phyloP scores from a whole-genome alignment of 1,140 invertebrate genomes.

The Tyrophagus putrescentiae region DNA sequence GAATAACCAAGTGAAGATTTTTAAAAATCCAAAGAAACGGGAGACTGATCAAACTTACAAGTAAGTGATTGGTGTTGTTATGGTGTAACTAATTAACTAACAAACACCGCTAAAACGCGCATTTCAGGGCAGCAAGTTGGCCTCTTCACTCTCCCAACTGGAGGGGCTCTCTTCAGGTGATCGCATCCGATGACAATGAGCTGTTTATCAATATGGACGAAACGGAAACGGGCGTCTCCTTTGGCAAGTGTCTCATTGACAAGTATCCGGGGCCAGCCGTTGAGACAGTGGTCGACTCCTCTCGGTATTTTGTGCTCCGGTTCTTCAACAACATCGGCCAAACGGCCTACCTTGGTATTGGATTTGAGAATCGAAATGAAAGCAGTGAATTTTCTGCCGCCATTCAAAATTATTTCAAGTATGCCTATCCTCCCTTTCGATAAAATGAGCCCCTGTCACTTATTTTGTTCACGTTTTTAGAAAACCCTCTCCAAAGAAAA shows the following conservation, averaged over 20 bases:
- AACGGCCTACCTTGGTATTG: slow-evolving; percentile 89
- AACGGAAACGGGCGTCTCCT: slow-evolving; percentile 76
- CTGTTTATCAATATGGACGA: slow-evolving; percentile 88
- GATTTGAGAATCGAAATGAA: slow-evolving; percentile 86
- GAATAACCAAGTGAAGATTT: too few relatives aligned
- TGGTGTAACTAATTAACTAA: too few relatives aligned
- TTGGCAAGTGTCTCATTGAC: slow-evolving; percentile 95
- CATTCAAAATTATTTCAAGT: slow-evolving; percentile 94
- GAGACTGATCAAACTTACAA: too few relatives aligned
- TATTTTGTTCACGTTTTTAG: too few relatives aligned
- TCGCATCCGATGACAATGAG: slow-evolving; percentile 69
- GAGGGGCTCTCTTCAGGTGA: slow-evolving; percentile 79
- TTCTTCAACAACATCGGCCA: slow-evolving; percentile 82
- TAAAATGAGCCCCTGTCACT: too few relatives aligned
- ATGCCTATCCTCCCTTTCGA: background rate
- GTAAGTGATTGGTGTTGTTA: too few relatives aligned
- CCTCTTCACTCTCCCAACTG: slow-evolving; percentile 89
- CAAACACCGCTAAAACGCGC: too few relatives aligned
- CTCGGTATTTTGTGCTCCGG: slow-evolving; percentile 91
- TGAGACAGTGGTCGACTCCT: slow-evolving; percentile 91
- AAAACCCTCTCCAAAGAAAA: too few relatives aligned
- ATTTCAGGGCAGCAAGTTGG: slow-evolving; percentile 96
- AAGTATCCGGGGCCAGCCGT: slow-evolving; percentile 83
- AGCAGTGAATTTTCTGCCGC: slow-evolving; percentile 98
- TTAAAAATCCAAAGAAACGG: too few relatives aligned